Conservation (phyloP, 2,888 invertebrate genomes). For the Balanococcus diminutus region DNA sequence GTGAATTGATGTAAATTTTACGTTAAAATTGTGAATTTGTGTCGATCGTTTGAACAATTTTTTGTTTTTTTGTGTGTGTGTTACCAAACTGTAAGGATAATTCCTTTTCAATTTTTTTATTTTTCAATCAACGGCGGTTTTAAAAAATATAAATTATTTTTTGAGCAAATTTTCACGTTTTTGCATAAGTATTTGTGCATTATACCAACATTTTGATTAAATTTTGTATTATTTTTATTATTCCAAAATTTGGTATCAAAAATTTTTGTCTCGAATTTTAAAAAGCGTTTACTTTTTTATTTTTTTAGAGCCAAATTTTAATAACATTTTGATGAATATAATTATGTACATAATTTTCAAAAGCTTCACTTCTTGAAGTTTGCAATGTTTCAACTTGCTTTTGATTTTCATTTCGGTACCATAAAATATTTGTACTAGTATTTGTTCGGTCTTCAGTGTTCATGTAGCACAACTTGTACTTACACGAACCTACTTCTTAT, state of each 20-base stretch:
- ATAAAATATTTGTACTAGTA: too few species aligned
- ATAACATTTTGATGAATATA: background rate
- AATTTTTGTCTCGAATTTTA: background rate
- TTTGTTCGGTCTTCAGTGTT: too few species aligned
- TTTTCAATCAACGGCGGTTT: background rate
- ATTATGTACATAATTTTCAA: background rate
- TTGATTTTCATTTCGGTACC: too few species aligned
- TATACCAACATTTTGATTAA: background rate
- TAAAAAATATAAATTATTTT: background rate
- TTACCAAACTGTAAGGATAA: background rate
- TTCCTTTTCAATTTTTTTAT: background rate
- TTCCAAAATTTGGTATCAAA: background rate
- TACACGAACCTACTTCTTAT: too few species aligned
- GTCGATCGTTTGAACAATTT: background rate
- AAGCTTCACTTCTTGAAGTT: too few species aligned
- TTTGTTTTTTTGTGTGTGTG: background rate
- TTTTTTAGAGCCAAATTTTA: background rate
- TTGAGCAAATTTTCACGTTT: background rate
- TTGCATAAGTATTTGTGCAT: background rate
- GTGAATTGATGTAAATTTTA: background rate
- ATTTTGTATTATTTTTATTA: background rate
- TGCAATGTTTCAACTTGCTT: background rate
- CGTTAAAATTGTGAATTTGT: constrained; percentile 30
- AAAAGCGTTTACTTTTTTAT: too few species aligned
- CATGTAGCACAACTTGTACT: too few species aligned